A percentile compares a stretch with the other conserved stretches of the same genome.
phyloP scores from a whole-genome alignment of 2,888 invertebrate genomes.

The Rhagium mordax region DNA sequence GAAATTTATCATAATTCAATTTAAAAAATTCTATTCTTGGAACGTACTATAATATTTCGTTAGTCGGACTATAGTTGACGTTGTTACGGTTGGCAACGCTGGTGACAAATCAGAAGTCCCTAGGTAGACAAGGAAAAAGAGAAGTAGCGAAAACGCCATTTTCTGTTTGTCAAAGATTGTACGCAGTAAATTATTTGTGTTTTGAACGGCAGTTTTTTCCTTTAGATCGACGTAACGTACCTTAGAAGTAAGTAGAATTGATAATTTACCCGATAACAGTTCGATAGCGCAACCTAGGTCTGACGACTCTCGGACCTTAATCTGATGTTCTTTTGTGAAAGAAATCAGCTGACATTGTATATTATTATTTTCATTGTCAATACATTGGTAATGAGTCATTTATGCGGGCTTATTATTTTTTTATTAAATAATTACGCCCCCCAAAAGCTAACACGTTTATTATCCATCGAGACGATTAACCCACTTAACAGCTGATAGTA shows the following conservation, averaged over 20 bases:
- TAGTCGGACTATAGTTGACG: too few species aligned
- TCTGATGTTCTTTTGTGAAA: conserved; percentile 31
- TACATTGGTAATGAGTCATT: conserved; percentile 36
- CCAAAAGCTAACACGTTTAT: neutral
- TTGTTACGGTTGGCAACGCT: too few species aligned
- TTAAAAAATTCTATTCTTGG: too few species aligned
- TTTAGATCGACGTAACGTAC: conserved; percentile 29
- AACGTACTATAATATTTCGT: too few species aligned
- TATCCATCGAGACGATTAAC: neutral
- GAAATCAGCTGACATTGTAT: conserved; percentile 54
- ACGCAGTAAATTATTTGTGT: conserved; percentile 60
- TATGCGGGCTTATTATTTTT: conserved; percentile 36
- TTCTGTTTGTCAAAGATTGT: conserved; percentile 55
- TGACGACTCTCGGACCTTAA: neutral
- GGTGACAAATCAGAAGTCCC: conserved; percentile 17
- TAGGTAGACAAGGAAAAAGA: conserved; percentile 21
- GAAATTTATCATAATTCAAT: too few species aligned
- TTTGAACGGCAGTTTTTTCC: conserved; percentile 40
- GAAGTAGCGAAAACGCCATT: conserved; percentile 55
- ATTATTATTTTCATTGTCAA: conserved; percentile 42
- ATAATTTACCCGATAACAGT: neutral
- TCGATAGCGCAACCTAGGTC: too few species aligned
- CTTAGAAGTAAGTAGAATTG: conserved; percentile 39
- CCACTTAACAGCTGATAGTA: neutral
- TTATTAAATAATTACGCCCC: conserved; percentile 45